Conservation (phyloP, 2,888 invertebrate genomes). For the Germaria angustata region DNA sequence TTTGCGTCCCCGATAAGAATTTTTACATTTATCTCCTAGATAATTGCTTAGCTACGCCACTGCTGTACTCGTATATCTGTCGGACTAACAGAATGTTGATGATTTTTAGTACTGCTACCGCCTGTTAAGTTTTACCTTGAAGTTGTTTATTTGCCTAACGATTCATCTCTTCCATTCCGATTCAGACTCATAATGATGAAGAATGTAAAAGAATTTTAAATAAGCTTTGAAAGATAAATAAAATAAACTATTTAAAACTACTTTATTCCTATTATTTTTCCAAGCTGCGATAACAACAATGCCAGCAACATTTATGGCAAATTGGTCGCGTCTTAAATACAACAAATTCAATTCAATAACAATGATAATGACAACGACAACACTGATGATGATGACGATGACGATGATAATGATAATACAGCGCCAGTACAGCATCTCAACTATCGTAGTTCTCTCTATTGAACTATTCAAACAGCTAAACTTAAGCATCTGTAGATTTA, state of each 20-base stretch:
- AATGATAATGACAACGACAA: background rate
- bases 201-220: slow-evolving; percentile 47
- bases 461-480: slow-evolving; percentile 39
- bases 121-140: slow-evolving; percentile 40
- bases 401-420: slow-evolving; percentile 1
- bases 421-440: background rate
- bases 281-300: background rate
- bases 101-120: background rate
- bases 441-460: background rate
- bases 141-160: slow-evolving; percentile 21
- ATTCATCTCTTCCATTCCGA: slow-evolving; percentile 4
- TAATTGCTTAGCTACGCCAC: too few relatives aligned
- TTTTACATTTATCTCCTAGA: too few relatives aligned
- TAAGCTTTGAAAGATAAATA: slow-evolving; percentile 30
- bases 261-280: background rate
- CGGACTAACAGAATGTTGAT: too few relatives aligned
- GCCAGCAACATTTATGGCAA: background rate
- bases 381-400: background rate
- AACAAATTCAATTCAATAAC: slow-evolving; percentile 27
- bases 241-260: slow-evolving; percentile 21
- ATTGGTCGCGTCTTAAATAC: background rate
- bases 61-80: too few relatives aligned
- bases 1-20: too few relatives aligned
- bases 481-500: slow-evolving; percentile 49
- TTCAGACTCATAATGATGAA: slow-evolving; percentile 4